Evolutionary conservation across 1,140 invertebrate genomes (phyloP), one percentile per base, ranked within the genome.

Genomic region (Anadara kagoshimensis): DNA sequence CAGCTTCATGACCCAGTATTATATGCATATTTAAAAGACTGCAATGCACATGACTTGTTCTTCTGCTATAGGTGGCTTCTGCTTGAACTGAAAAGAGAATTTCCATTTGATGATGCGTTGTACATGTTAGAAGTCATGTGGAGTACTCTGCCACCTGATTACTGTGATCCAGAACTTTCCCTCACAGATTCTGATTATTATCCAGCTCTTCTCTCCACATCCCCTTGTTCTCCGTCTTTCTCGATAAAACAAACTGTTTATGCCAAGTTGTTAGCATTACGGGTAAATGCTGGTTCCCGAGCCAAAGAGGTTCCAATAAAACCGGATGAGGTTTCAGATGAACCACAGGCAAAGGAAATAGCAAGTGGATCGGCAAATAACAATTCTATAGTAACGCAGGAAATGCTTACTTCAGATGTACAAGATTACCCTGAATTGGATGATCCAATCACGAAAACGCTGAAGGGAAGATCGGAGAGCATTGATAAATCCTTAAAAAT

Each of bases 61-160:
- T 98, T 97, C 89, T 88, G 87, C 64, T 98, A 98, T 88, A 94
- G 97, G 57, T 99, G 97, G 97, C 90, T 99, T 14, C 90, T 99
- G 1, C 87, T 99, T 4, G 97, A 99, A 91, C 93, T 99, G 92
- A 99, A 99, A 90, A 91, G 97, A 5, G 97, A 99, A 90, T 99
- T 99, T 89, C 96, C 96, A 14, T 96, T 99, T 86, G 96, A 98
- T 58, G 96, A 98, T 90, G 95, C 96, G 11, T 90, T 98, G 44
- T 92, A 95, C 69, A 98, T 98, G 95, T 90, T 98, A 29, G 98
- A 99, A 91, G 96, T 98, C 0, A 90, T 98, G 53, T 99, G 97
- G 97, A 95, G 95, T 57, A 97, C 96, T 0, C 89, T 98, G 18
- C 95, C 96, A 4, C 94, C 95, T n/a, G 90, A 93, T 78, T 93